Percentiles rank a stretch among this genome's conserved stretches.
Conservation (phyloP, 1,140 invertebrate genomes). For the Apis laboriosa region DNA sequence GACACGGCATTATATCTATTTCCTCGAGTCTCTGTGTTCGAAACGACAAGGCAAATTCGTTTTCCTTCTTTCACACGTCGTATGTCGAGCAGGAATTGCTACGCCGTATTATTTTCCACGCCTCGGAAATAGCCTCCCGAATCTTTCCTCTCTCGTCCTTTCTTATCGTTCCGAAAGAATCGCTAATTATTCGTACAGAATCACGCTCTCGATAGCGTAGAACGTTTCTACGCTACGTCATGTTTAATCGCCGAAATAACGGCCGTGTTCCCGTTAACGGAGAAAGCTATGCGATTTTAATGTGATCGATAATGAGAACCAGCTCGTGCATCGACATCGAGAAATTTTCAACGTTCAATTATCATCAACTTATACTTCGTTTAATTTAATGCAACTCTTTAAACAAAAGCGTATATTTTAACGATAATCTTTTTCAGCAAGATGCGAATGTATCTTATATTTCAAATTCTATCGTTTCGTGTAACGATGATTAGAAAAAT, state of each 20-base stretch:
- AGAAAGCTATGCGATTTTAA: neutral
- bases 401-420: neutral
- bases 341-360: neutral
- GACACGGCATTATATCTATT: neutral
- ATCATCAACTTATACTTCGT: neutral
- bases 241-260: conserved; percentile 8
- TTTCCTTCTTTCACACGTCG: neutral
- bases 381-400: conserved; percentile 1
- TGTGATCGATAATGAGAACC: conserved; percentile 7
- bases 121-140: too few species aligned
- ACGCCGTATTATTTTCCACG: conserved; percentile 1
- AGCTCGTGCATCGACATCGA: neutral
- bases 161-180: neutral
- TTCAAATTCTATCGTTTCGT: too few species aligned
- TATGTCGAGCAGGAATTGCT: neutral
- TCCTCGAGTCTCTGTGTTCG: neutral
- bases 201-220: neutral
- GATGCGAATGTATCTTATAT: too few species aligned
- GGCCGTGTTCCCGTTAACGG: neutral
- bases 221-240: too few species aligned
- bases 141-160: neutral
- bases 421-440: too few species aligned
- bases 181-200: neutral
- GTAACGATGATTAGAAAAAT: too few species aligned
- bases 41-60: conserved; percentile 21